phyloP scores from a whole-genome alignment of 2,797 vertebrate genomes.

The Botia kubotai region DNA sequence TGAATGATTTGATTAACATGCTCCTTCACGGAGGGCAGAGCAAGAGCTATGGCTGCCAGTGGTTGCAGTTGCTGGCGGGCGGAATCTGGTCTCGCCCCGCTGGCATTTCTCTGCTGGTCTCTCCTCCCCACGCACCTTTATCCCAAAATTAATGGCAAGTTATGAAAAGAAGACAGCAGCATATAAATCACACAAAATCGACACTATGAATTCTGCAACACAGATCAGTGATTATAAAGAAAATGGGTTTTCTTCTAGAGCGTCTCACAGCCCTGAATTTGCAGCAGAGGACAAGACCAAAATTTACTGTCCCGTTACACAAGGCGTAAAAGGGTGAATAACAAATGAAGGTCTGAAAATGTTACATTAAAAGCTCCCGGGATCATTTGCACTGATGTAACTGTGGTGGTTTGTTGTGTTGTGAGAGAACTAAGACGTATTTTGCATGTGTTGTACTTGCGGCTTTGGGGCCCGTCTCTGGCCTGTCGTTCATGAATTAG shows the following conservation, averaged over 20 bases:
- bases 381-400: neutral
- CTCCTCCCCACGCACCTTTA: conserved; percentile 23
- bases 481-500: conserved; percentile 58
- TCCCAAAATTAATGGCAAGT: conserved; percentile 53
- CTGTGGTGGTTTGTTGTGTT: neutral
- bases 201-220: conserved; percentile 41
- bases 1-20: conserved; percentile 62
- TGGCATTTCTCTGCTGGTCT: neutral
- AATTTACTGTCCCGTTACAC: neutral
- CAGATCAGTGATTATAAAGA: conserved; percentile 51
- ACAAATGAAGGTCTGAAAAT: neutral
- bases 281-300: neutral
- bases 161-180: conserved; percentile 49
- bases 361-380: neutral
- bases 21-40: conserved; percentile 45
- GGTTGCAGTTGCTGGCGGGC: conserved; percentile 49
- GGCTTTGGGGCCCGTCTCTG: conserved; percentile 27
- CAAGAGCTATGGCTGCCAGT: conserved; percentile 39
- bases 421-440: neutral
- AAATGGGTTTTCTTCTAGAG: conserved; percentile 36
- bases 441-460: conserved; percentile 6
- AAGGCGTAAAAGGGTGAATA: conserved; percentile 9
- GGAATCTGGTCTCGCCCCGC: conserved; percentile 26
- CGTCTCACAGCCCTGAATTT: neutral
- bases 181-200: conserved; percentile 58